Evolutionary conservation across 2,113 vertebrate genomes (phyloP), one percentile per base, ranked within the genome.

Genomic region (Eudyptes chrysolophus): DNA sequence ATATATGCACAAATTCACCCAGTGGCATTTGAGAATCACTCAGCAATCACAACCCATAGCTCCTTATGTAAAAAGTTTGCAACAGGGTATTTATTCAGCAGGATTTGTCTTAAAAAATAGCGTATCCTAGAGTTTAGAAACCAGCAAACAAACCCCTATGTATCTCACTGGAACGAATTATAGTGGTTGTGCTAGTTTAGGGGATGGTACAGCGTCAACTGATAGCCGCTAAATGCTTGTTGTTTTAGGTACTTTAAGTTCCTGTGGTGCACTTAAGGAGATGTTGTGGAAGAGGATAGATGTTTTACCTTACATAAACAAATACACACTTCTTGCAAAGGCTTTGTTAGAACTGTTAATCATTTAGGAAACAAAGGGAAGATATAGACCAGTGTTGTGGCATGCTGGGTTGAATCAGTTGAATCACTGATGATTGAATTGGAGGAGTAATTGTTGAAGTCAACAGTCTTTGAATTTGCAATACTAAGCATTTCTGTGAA

Each of bases 101-200:
- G 49, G 22, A 49, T 75, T 90, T 74, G 9, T 38, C 25, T 52
- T 58, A 10, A 57, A 75, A 60, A 62, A 9, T 6, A 42, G 18
- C 61, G 3, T 29, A 38, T 57, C 40, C 46, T 85, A 5, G 34
- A 74, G 18, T 78, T 81, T 24, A 81, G 55, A 89, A 96, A 68
- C 20, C 27, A 78, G 12, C 38, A 55, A 62, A 62, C 17, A 40
- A 77, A 2, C 7, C 2, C 44, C 34, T 5, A 0, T 30, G 8
- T 84, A 52, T 78, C 7, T 68, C 49, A 12, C 27, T 86, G 49
- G 32, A 84, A n/a, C 6, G 65, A 4, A 13, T 72, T 70, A 10
- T 32, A 29, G 34, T 38, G 30, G 13, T 40, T 68, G 12, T 76
- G 29, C 54, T 83, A 27, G 18, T 72, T 66, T 77, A 88, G 54